Evolutionary conservation across 1,140 invertebrate genomes (phyloP).

Genomic region (Oscheius sp.): DNA sequence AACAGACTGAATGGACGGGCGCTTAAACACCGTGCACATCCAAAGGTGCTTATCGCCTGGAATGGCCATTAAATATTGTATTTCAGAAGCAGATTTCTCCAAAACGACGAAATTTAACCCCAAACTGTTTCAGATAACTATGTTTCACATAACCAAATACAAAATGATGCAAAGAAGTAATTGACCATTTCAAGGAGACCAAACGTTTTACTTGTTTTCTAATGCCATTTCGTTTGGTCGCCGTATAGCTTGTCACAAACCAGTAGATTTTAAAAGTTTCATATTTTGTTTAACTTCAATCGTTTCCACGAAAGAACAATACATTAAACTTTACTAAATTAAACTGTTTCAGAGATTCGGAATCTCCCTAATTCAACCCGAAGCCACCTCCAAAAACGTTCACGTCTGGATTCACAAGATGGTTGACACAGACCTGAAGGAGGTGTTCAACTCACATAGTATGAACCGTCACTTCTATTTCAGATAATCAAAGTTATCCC

Average conservation of each 20-base stretch:
- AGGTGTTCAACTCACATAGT: not conserved
- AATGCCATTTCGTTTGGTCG: not conserved
- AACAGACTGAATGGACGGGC: too few species aligned
- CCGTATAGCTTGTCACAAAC: not conserved
- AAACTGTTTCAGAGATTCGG: constrained; percentile 31
- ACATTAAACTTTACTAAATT: too few species aligned
- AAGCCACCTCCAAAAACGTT: constrained; percentile 31
- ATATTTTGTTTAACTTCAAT: constrained; percentile 5
- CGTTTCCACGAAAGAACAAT: not conserved
- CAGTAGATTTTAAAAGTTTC: not conserved
- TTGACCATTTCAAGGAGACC: not conserved
- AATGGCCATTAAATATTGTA: too few species aligned
- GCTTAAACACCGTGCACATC: too few species aligned
- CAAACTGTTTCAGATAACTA: not conserved
- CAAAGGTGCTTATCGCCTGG: too few species aligned
- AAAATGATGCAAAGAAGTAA: not conserved
- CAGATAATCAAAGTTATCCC: constrained; percentile 42
- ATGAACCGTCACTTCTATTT: not conserved
- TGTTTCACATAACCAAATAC: not conserved
- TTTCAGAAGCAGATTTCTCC: too few species aligned
- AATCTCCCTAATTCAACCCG: constrained; percentile 29
- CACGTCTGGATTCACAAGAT: constrained; percentile 39
- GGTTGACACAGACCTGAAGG: constrained; percentile 42
- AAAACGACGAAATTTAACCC: too few species aligned
- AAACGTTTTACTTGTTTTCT: not conserved